Evolutionary conservation across 2,888 invertebrate species (phyloP).

Genomic region (Zaprionus obscuricornis): DNA sequence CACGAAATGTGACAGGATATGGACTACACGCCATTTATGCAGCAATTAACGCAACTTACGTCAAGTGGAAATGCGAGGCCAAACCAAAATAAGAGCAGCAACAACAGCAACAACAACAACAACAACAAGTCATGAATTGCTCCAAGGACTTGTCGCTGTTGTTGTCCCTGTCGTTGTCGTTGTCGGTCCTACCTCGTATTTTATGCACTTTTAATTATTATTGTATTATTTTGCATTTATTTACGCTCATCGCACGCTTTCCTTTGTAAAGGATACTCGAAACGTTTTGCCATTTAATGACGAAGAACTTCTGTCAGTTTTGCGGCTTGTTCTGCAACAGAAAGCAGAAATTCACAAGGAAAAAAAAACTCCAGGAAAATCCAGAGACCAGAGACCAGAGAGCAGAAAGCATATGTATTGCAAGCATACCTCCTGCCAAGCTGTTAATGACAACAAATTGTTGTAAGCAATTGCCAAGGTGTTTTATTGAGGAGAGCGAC

Average conservation of each 20-base stretch:
- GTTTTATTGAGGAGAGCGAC: slow-evolving; percentile 40
- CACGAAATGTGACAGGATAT: slow-evolving; percentile 67
- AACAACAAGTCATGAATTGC: no score
- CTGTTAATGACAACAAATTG: slow-evolving; percentile 71
- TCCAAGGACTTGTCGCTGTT: no score
- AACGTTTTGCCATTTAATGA: slow-evolving; percentile 1
- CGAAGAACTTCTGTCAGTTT: slow-evolving; percentile 34
- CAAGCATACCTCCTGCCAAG: no score
- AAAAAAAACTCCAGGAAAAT: no score
- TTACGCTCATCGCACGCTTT: slow-evolving; percentile 48
- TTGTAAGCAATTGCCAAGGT: slow-evolving; percentile 64
- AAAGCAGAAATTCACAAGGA: no score
- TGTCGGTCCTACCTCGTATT: slow-evolving; percentile 30
- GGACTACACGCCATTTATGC: slow-evolving; percentile 72
- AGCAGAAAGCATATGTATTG: no score
- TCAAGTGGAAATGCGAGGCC: slow-evolving; percentile 44
- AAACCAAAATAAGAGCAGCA: no score
- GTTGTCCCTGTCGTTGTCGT: no score
- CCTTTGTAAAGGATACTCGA: slow-evolving; percentile 14
- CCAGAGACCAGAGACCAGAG: not conserved
- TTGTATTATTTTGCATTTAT: slow-evolving; percentile 76
- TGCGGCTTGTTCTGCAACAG: slow-evolving; percentile 20
- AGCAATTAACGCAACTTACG: slow-evolving; percentile 68
- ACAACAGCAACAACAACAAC: no score
- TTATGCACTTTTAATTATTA: slow-evolving; percentile 66